Evolutionary conservation across 2,888 invertebrate genomes (phyloP), one percentile per base, ranked within the genome.

Genomic region (Sesia bembeciformis): DNA sequence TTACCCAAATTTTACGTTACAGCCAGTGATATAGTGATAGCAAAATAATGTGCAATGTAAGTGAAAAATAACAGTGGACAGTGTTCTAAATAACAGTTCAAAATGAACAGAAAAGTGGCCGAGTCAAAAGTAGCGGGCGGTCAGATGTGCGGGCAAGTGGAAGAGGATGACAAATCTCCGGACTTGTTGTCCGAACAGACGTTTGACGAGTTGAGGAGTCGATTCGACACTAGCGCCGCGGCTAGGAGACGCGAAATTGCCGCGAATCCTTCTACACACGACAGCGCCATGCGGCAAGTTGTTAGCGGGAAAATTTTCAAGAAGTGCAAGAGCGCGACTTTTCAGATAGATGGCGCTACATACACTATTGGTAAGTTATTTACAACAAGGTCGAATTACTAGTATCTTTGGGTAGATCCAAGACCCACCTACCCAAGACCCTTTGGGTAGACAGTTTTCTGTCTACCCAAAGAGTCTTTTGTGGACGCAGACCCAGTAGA

Each of bases 281-380:
- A 81, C 60, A 90, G 90, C 78, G 89, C 85, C 60, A 88, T 78
- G 42, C 75, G 90, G 8, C 90, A 90, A 62, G 81, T 84, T 49
- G 90, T 90, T 51, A 90, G 89, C 70, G 90, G 90, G 57, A 92
- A 93, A 71, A 79, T 93, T 59, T 93, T 94, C 84, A 94, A 93
- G 90, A 95, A 95, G 84, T 95, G 95, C 90, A 95, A 95, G 88
- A 95, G 95, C 80, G 95, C 96, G 54, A 96, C 95, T 59, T 95
- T 96, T 81, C 95, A 95, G 69, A 92, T 96, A 81, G 96, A 96
- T 86, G 96, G 95, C 76, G 95, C 94, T 63, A 94, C 94, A 62
- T 96, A 96, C 73, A 95, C 95, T 62, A 96, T 96, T 87, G 95
- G 96, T 96, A 88, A 91, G 91, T 86, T 60, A 51, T 46, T 5